Evolutionary conservation across 2,113 vertebrate species (phyloP).

Genomic region (Mola mola): DNA sequence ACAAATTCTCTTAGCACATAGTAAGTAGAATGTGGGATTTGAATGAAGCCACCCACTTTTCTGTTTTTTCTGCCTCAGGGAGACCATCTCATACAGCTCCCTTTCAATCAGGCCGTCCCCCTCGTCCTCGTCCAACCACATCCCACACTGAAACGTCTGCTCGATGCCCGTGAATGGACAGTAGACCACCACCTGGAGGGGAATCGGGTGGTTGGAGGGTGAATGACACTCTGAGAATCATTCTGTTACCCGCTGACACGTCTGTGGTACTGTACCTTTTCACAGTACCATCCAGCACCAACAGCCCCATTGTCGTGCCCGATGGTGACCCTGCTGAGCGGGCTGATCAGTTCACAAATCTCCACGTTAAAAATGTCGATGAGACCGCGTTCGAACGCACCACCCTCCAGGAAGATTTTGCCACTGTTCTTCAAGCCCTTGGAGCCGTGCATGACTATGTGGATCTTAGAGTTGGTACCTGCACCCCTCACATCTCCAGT

Average conservation of each 20-base stretch:
- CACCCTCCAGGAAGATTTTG: constrained; percentile 94
- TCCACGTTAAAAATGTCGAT: constrained; percentile 95
- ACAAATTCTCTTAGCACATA: too few relatives aligned
- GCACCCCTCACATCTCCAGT: constrained; percentile 92
- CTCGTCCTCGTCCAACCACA: constrained; percentile 96
- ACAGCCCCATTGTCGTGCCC: constrained; percentile 91
- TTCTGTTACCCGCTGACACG: neutral
- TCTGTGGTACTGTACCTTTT: constrained; percentile 85
- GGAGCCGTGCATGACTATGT: constrained; percentile 90
- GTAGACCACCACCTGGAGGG: constrained; percentile 89
- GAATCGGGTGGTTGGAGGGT: constrained; percentile 4
- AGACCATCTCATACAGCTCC: constrained; percentile 97
- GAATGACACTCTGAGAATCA: neutral
- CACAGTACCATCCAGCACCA: constrained; percentile 95
- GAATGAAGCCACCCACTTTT: constrained; percentile 86
- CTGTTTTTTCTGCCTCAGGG: constrained; percentile 88
- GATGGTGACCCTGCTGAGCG: constrained; percentile 92
- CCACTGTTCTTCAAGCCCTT: constrained; percentile 95
- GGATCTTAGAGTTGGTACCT: constrained; percentile 97
- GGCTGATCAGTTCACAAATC: constrained; percentile 92
- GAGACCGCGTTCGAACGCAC: constrained; percentile 91
- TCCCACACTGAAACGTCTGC: constrained; percentile 93
- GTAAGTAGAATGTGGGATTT: neutral
- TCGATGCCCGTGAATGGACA: constrained; percentile 96
- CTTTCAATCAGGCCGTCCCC: constrained; percentile 92